phyloP scores from a whole-genome alignment of 2,888 invertebrate genomes.

The Melinaea menophilus region DNA sequence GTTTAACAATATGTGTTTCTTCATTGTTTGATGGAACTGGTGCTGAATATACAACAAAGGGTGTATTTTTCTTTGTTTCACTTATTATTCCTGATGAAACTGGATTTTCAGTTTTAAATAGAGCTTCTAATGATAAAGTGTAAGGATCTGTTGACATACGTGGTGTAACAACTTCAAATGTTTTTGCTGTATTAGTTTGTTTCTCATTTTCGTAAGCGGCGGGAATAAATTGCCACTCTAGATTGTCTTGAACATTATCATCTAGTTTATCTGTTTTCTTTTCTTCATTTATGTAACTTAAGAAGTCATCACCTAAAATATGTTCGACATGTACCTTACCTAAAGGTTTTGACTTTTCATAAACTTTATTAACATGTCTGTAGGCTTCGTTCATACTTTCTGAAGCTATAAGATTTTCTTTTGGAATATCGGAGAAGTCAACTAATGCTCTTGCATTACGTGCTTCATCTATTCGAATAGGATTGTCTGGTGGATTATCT shows the following conservation, averaged over 20 bases:
- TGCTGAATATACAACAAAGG: conserved; percentile 71
- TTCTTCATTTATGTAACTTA: conserved; percentile 63
- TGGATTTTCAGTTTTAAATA: conserved; percentile 79
- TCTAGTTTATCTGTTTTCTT: conserved; percentile 51
- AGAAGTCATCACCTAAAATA: conserved; percentile 54
- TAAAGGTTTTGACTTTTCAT: conserved; percentile 36
- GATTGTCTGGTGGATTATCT: conserved; percentile 69
- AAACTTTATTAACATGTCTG: conserved; percentile 55
- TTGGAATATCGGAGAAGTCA: conserved; percentile 58
- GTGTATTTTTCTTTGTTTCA: conserved; percentile 49
- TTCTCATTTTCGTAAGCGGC: conserved; percentile 70
- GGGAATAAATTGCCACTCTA: conserved; percentile 70
- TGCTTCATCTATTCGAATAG: conserved; percentile 71
- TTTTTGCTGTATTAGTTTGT: conserved; percentile 48
- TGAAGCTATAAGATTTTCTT: conserved; percentile 69
- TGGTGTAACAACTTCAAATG: conserved; percentile 63
- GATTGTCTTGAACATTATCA: conserved; percentile 40
- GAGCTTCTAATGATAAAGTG: conserved; percentile 81
- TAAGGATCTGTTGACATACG: conserved; percentile 76
- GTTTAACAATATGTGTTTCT: conserved; percentile 54
- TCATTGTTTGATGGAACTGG: conserved; percentile 54
- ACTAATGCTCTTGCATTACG: conserved; percentile 69
- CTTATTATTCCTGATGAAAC: conserved; percentile 48
- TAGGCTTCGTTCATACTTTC: conserved; percentile 74
- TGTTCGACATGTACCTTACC: conserved; percentile 49